phyloP scores from a whole-genome alignment of 2,888 invertebrate species.

The Dysmachus trigonus region DNA sequence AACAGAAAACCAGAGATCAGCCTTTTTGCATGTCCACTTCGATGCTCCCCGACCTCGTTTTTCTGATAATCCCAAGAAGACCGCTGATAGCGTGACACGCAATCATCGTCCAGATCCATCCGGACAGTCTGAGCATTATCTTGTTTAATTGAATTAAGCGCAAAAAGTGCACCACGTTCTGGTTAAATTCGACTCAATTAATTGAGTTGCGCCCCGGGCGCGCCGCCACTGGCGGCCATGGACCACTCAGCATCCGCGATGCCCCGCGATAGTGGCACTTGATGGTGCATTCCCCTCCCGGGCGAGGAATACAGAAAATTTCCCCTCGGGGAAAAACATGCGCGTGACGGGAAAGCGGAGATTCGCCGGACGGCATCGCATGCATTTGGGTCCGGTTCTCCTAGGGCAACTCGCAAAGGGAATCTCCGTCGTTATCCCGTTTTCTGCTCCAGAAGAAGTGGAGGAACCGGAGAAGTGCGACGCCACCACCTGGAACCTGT shows the following conservation, averaged over 20 bases:
- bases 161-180: not conserved
- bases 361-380: not conserved
- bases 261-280: not conserved
- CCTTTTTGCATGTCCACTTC: not conserved
- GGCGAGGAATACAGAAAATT: not conserved
- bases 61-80: not conserved
- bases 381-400: not conserved
- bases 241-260: not conserved
- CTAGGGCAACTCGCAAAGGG: not conserved
- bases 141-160: not conserved
- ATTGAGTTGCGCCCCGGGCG: not conserved
- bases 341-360: not conserved
- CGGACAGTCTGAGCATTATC: not conserved
- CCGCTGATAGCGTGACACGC: not conserved
- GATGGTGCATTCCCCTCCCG: not conserved
- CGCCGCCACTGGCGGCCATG: not conserved
- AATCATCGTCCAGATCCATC: not conserved
- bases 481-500: slow-evolving; percentile 30
- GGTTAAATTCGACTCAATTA: not conserved
- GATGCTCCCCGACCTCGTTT: not conserved
- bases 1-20: not conserved
- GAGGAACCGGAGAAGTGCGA: not conserved
- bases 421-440: not conserved
- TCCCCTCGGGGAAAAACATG: not conserved
- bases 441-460: not conserved